Percentiles rank a stretch among this genome's conserved stretches.
phyloP scores from a whole-genome alignment of 2,797 vertebrate genomes.

The Phylloscopus collybita region DNA sequence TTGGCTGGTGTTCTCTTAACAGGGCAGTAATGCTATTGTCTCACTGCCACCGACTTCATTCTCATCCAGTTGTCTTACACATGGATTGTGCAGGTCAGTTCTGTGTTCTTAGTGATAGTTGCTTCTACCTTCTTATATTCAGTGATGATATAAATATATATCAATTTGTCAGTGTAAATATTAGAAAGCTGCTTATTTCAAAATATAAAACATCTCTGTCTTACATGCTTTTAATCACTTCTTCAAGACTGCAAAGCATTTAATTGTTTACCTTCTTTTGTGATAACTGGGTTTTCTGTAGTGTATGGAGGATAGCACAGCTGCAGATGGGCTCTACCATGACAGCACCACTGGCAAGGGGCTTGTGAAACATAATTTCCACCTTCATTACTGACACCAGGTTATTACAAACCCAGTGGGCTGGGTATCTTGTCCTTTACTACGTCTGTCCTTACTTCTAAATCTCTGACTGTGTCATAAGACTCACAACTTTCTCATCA shows the following conservation, averaged over 20 bases:
- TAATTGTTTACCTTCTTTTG: neutral
- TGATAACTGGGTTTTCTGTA: neutral
- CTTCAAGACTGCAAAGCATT: neutral
- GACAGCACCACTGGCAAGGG: neutral
- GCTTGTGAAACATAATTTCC: neutral
- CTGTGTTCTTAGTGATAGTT: neutral
- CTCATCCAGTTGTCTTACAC: rapidly evolving
- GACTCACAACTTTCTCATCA: neutral
- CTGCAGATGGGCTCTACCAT: neutral
- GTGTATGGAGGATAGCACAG: neutral
- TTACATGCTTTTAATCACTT: neutral
- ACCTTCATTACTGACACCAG: neutral
- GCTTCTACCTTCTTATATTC: neutral
- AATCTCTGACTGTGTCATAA: neutral
- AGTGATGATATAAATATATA: neutral
- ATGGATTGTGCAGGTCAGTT: neutral
- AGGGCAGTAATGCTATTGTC: neutral
- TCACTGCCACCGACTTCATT: neutral
- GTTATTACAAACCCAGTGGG: neutral
- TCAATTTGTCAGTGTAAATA: neutral
- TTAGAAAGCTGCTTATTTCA: neutral
- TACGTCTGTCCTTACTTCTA: neutral
- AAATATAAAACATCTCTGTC: neutral
- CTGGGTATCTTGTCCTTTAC: neutral
- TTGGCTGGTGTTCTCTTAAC: neutral